A percentile compares a stretch with the other conserved stretches of the same genome.
These are phyloP conservation scores for Morone saxatilis DNA, from an alignment of 2,113 vertebrate species.

Conservation along the genomic window DNA sequence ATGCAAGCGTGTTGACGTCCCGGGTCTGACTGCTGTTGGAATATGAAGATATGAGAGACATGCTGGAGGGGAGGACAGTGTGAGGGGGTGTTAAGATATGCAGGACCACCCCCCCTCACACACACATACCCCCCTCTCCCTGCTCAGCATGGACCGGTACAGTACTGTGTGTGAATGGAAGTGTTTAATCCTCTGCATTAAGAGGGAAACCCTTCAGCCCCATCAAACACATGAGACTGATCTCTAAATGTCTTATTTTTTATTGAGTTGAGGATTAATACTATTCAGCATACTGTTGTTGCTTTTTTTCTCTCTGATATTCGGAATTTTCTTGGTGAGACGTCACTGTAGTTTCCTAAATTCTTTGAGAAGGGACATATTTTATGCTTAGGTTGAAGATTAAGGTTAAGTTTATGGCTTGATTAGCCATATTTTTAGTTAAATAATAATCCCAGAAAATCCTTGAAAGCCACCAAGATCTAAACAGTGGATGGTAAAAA, in stretches of 20 bases:
- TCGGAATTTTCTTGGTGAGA: background rate
- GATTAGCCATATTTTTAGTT: background rate
- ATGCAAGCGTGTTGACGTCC: slow-evolving; percentile 59
- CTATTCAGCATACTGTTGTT: background rate
- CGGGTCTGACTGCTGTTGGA: slow-evolving; percentile 64
- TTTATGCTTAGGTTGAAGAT: background rate
- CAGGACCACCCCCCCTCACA: background rate
- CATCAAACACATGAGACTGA: slow-evolving; percentile 1
- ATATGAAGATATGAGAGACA: slow-evolving; percentile 60
- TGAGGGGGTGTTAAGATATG: slow-evolving; percentile 32
- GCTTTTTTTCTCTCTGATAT: background rate
- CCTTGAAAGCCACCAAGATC: no score
- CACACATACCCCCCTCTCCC: background rate
- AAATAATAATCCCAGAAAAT: background rate
- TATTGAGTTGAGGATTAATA: background rate
- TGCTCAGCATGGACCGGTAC: slow-evolving; percentile 36
- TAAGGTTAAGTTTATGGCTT: no score
- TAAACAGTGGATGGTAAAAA: no score
- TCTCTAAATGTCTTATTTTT: background rate
- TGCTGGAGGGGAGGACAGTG: slow-evolving; percentile 15
- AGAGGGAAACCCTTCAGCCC: slow-evolving; percentile 24
- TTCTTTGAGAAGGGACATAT: background rate
- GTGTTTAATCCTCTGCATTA: slow-evolving; percentile 40
- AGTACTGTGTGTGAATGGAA: slow-evolving; percentile 24
- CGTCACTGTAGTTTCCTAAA: background rate